These are phyloP conservation scores for Keiferia lycopersicella DNA, from an alignment of 2,888 invertebrate genomes.

Conservation along the genomic window DNA sequence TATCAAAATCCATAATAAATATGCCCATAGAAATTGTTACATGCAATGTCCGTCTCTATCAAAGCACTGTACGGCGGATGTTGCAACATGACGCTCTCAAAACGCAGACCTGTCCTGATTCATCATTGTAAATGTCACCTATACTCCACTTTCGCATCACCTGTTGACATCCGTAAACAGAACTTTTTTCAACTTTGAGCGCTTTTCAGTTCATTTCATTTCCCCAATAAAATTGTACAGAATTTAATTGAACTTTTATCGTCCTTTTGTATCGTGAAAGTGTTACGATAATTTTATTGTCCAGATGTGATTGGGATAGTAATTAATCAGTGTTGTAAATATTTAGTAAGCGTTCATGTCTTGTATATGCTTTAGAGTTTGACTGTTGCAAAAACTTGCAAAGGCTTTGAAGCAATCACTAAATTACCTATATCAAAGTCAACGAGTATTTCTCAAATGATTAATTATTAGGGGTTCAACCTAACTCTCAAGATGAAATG, in stretches of 20 bases:
- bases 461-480: neutral
- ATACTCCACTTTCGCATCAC: constrained; percentile 8
- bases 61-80: neutral
- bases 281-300: neutral
- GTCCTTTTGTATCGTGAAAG: neutral
- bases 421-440: neutral
- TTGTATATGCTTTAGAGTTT: neutral
- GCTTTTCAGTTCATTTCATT: neutral
- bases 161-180: constrained; percentile 30
- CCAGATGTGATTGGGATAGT: neutral
- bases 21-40: neutral
- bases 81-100: constrained; percentile 9
- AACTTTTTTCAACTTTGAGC: constrained; percentile 31
- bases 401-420: neutral
- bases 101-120: neutral
- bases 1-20: no score
- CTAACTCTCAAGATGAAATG: neutral
- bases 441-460: neutral
- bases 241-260: constrained; percentile 34
- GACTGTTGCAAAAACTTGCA: neutral
- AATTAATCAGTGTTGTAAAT: neutral
- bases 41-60: neutral
- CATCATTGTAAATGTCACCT: constrained; percentile 12
- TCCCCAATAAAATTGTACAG: constrained; percentile 35
- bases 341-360: constrained; percentile 2